Conservation (phyloP, 2,113 vertebrate species). For the Ptychochromis oligacanthus region DNA sequence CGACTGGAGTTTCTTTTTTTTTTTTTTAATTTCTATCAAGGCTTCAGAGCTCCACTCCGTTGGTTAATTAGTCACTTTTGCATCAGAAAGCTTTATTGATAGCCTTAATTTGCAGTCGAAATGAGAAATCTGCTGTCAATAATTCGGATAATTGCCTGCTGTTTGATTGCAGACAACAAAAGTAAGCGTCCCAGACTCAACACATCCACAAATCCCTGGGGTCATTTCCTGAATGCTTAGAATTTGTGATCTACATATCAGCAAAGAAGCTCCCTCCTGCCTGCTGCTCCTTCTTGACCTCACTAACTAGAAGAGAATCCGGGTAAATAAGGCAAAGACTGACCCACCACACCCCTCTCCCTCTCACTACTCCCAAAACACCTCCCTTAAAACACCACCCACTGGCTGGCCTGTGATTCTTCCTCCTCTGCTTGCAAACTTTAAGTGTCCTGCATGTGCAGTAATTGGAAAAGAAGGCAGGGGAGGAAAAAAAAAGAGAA, state of each 20-base stretch:
- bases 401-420: constrained; percentile 27
- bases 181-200: constrained; percentile 85
- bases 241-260: constrained; percentile 94
- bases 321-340: constrained; percentile 82
- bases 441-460: constrained; percentile 82
- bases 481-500: constrained; percentile 33
- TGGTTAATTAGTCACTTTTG: constrained; percentile 99
- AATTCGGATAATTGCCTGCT: constrained; percentile 99
- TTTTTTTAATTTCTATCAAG: constrained; percentile 84
- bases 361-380: constrained; percentile 45
- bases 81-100: constrained; percentile 99
- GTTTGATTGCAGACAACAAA: constrained; percentile 98
- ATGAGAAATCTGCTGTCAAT: constrained; percentile 99
- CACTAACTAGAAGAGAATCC: constrained; percentile 86
- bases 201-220: constrained; percentile 91
- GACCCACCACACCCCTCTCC: constrained; percentile 8
- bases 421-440: constrained; percentile 46
- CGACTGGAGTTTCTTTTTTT: constrained; percentile 86
- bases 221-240: constrained; percentile 89
- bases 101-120: constrained; percentile 99
- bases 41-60: constrained; percentile 97
- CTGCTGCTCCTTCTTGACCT: constrained; percentile 86
- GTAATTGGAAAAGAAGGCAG: constrained; percentile 84
- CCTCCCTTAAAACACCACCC: constrained; percentile 58
- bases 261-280: constrained; percentile 80